phyloP scores from a whole-genome alignment of 64 coral and sea anemone species.

The Montipora sp. region DNA sequence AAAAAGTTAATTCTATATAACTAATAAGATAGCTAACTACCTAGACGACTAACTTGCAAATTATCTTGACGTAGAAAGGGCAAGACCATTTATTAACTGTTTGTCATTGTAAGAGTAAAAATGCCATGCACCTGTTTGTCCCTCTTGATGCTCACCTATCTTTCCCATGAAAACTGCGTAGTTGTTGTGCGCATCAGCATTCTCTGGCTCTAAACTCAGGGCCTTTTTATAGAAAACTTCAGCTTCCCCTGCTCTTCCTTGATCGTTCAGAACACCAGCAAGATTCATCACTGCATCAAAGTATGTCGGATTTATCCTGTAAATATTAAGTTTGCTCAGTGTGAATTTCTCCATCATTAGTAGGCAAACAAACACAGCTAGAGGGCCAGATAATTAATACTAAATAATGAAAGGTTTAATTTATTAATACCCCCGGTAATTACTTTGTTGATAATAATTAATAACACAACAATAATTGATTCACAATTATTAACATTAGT shows the following conservation, averaged over 20 bases:
- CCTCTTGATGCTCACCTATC: constrained; percentile 52
- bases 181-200: constrained; percentile 85
- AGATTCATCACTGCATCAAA: constrained; percentile 81
- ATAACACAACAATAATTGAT: no score
- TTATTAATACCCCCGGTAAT: no score
- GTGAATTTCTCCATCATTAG: not conserved
- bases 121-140: not conserved
- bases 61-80: no score
- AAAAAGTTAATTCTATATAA: no score
- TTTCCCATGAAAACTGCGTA: constrained; percentile 88
- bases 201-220: constrained; percentile 47
- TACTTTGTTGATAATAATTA: no score
- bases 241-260: not conserved
- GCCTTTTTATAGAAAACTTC: constrained; percentile 77
- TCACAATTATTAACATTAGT: no score
- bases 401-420: no score
- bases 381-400: no score
- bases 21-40: no score
- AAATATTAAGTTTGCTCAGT: no score
- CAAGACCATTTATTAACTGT: no score
- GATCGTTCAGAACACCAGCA: constrained; percentile 71
- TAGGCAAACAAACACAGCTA: not conserved
- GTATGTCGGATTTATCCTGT: constrained; percentile 72
- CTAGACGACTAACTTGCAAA: no score
- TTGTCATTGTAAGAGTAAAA: not conserved